Evolutionary conservation across 2,113 vertebrate species (phyloP).

Genomic region (Micromys minutus): DNA sequence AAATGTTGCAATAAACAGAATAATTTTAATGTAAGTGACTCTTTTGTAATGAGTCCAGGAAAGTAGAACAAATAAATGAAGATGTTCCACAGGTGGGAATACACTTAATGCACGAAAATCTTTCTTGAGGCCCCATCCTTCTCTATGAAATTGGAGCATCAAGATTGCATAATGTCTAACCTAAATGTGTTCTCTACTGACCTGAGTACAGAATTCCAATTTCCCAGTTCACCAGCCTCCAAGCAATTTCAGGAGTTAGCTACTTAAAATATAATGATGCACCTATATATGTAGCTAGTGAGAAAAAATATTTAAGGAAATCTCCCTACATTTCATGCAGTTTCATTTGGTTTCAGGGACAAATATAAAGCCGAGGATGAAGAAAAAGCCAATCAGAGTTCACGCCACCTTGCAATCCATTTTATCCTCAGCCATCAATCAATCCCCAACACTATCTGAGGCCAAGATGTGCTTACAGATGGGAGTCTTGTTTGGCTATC

Average conservation of each 20-base stretch:
- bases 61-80: not conserved
- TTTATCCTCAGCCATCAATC: no score
- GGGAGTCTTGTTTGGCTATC: no score
- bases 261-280: not conserved
- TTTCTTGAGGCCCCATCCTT: not conserved
- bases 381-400: no score
- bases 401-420: no score
- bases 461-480: no score
- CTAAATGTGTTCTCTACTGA: not conserved
- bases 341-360: not conserved
- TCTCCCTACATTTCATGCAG: not conserved
- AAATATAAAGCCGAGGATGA: no score
- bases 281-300: not conserved
- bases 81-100: not conserved
- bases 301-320: not conserved
- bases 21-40: not conserved
- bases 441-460: no score
- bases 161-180: not conserved
- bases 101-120: not conserved
- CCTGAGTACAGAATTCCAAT: not conserved
- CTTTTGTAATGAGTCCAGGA: not conserved
- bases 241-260: not conserved
- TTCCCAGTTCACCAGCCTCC: not conserved
- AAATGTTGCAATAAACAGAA: not conserved
- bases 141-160: not conserved